Evolutionary conservation across 2,888 invertebrate genomes (phyloP).

Genomic region (Gibbula magus): DNA sequence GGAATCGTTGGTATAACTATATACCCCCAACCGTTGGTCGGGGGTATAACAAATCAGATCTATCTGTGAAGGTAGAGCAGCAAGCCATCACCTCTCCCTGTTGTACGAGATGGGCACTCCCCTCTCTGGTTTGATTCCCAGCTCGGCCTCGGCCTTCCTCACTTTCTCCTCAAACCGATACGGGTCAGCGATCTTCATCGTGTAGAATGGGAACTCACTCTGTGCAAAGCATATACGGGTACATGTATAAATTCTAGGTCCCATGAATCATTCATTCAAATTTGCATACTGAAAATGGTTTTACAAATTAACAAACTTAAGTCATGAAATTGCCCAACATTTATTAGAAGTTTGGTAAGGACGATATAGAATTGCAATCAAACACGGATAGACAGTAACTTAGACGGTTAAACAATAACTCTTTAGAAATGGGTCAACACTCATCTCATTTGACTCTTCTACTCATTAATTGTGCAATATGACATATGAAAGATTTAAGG

Average conservation of each 20-base stretch:
- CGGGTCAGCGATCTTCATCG: constrained; percentile 57
- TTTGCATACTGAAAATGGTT: too few species aligned
- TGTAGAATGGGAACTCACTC: constrained; percentile 25
- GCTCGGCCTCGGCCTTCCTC: constrained; percentile 85
- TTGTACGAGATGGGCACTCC: constrained; percentile 86
- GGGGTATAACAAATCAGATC: too few species aligned
- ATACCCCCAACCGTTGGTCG: too few species aligned
- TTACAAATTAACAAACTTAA: not conserved
- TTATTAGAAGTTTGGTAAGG: not conserved
- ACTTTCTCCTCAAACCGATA: constrained; percentile 91
- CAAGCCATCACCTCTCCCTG: constrained; percentile 60
- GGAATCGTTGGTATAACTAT: too few species aligned
- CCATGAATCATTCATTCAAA: too few species aligned
- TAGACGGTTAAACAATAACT: too few species aligned
- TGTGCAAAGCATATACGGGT: not conserved
- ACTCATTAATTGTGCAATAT: not conserved
- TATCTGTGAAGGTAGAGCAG: too few species aligned
- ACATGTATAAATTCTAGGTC: not conserved
- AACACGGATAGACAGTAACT: too few species aligned
- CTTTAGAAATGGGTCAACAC: too few species aligned
- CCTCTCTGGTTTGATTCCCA: constrained; percentile 86
- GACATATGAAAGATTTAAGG: not conserved
- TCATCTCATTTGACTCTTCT: too few species aligned
- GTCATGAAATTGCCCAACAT: not conserved
- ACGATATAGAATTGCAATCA: too few species aligned